phyloP scores from a whole-genome alignment of 2,113 vertebrate genomes.

The Pterocles orientalis region DNA sequence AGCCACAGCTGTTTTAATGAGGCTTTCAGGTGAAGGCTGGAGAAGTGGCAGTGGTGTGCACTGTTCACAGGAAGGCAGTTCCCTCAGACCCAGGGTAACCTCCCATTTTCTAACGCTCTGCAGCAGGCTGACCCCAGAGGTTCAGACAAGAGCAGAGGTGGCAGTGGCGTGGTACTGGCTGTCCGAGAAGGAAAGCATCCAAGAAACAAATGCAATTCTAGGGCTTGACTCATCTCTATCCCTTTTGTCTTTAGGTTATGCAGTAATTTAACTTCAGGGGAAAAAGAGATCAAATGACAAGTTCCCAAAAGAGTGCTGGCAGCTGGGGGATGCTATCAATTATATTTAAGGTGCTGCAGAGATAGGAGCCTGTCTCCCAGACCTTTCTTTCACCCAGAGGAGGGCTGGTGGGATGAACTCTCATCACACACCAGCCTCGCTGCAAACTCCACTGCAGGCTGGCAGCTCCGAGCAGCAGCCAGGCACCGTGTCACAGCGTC shows the following conservation, averaged over 20 bases:
- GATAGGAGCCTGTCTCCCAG: not conserved
- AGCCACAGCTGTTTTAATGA: not conserved
- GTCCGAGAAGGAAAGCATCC: not conserved
- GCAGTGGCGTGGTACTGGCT: not conserved
- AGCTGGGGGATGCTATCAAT: not conserved
- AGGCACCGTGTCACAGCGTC: not conserved
- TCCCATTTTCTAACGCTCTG: not conserved
- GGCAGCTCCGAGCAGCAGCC: not conserved
- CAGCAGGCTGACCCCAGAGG: not conserved
- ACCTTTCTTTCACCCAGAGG: not conserved
- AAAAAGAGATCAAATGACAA: not conserved
- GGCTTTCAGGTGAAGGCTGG: not conserved
- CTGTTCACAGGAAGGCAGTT: not conserved
- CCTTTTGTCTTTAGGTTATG: not conserved
- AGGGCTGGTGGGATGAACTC: not conserved
- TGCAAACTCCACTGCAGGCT: not conserved
- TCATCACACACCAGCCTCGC: not conserved
- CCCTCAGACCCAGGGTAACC: not conserved
- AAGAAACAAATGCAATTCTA: not conserved
- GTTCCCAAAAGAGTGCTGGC: not conserved
- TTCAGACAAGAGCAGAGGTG: not conserved
- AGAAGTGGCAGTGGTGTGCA: not conserved
- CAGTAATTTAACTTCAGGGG: constrained; percentile 2
- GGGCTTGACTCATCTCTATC: not conserved
- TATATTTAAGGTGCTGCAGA: not conserved